Percentiles rank a stretch among this genome's conserved stretches.
These are phyloP conservation scores for Eucera pruinosa DNA, from an alignment of 2,888 invertebrate genomes.

Conservation along the genomic window DNA sequence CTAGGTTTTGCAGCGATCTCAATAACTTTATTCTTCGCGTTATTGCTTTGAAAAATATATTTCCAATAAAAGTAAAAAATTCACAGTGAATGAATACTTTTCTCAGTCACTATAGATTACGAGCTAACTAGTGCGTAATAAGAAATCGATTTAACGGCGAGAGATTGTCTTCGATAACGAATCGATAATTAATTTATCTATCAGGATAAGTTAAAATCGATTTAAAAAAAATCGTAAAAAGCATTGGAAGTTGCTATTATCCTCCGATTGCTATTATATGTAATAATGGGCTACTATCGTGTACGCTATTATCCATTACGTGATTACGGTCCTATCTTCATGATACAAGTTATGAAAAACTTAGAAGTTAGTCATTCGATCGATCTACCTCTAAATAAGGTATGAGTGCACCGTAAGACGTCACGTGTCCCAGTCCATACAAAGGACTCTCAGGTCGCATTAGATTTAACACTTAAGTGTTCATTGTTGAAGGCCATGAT, in stretches of 20 bases:
- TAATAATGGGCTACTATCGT: slow-evolving; percentile 6
- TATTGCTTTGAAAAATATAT: too few relatives aligned
- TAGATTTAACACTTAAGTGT: slow-evolving; percentile 10
- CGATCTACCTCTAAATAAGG: slow-evolving; percentile 66
- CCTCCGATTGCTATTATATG: neutral
- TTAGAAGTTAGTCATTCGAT: slow-evolving; percentile 40
- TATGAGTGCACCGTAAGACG: slow-evolving; percentile 59
- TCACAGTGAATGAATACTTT: too few relatives aligned
- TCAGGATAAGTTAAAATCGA: slow-evolving; percentile 6
- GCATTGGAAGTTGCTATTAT: slow-evolving; percentile 14
- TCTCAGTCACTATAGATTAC: slow-evolving; percentile 8
- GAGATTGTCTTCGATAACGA: slow-evolving; percentile 28
- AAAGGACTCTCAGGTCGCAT: slow-evolving; percentile 41
- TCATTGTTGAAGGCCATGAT: neutral
- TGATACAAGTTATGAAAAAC: slow-evolving; percentile 39
- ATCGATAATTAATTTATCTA: slow-evolving; percentile 29
- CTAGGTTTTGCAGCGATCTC: too few relatives aligned
- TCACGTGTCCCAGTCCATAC: slow-evolving; percentile 45
- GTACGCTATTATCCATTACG: slow-evolving; percentile 42
- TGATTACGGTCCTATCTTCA: slow-evolving; percentile 13
- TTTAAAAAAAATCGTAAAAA: neutral
- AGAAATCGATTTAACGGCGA: slow-evolving; percentile 25
- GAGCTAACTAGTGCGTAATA: neutral
- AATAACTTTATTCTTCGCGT: too few relatives aligned
- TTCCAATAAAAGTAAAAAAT: too few relatives aligned